Evolutionary conservation across 2,888 invertebrate species (phyloP).

Genomic region (Noctua comes): DNA sequence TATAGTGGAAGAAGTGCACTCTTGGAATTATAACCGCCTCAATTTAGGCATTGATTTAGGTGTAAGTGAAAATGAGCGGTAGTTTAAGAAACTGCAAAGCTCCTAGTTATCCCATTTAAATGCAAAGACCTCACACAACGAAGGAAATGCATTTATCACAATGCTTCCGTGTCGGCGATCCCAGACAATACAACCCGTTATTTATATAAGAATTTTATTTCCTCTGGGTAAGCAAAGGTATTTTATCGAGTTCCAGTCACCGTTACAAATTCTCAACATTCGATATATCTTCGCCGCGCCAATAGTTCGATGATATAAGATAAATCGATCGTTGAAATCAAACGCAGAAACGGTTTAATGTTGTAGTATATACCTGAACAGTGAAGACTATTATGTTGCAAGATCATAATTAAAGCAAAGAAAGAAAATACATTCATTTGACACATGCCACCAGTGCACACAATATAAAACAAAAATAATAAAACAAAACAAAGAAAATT

Average conservation of each 20-base stretch:
- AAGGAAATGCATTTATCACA: slow-evolving; percentile 9
- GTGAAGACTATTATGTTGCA: not conserved
- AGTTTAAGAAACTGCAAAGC: not conserved
- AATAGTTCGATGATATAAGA: slow-evolving; percentile 57
- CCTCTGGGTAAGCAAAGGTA: slow-evolving; percentile 45
- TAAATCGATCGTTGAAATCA: slow-evolving; percentile 54
- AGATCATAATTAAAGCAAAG: no score
- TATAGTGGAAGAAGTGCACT: not conserved
- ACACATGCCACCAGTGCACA: no score
- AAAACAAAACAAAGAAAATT: no score
- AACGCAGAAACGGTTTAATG: slow-evolving; percentile 25
- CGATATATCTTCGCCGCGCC: slow-evolving; percentile 55
- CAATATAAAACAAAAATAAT: no score
- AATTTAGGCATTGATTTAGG: not conserved
- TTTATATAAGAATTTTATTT: slow-evolving; percentile 58
- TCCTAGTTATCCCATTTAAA: not conserved
- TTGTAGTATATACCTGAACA: slow-evolving; percentile 6
- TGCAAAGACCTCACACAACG: not conserved
- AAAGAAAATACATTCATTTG: no score
- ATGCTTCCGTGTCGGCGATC: not conserved
- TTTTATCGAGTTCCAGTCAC: slow-evolving; percentile 47
- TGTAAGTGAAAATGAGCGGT: not conserved
- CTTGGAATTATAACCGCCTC: not conserved
- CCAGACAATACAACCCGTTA: slow-evolving; percentile 29
- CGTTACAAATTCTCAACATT: slow-evolving; percentile 52